phyloP scores from a whole-genome alignment of 2,113 vertebrate genomes.

The Tragelaphus buxtoni region DNA sequence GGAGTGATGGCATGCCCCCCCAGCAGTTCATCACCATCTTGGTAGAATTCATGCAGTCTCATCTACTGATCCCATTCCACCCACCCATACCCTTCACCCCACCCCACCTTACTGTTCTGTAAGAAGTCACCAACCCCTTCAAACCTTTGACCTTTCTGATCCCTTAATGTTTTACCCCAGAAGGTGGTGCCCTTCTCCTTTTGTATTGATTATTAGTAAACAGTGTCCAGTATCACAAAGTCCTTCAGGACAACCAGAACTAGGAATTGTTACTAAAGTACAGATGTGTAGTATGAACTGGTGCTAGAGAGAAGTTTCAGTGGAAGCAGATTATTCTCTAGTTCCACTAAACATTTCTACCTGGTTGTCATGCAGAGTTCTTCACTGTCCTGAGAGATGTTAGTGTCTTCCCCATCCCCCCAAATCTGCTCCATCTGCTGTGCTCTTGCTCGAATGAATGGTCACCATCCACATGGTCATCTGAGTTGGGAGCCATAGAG shows the following conservation, averaged over 20 bases:
- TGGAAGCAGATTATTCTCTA: background rate
- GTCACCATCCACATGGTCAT: background rate
- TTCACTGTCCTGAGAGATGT: background rate
- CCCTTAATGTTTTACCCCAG: background rate
- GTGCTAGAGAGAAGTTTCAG: background rate
- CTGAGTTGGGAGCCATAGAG: background rate
- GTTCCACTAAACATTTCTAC: background rate
- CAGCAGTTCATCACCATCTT: background rate
- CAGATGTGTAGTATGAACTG: background rate
- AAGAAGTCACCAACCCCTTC: background rate
- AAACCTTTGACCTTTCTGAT: background rate
- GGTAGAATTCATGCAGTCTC: background rate
- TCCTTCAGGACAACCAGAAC: background rate
- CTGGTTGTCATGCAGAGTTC: background rate
- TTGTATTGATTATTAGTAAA: background rate
- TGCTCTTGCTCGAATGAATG: background rate
- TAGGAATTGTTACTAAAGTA: background rate
- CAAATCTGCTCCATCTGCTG: background rate
- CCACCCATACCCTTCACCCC: background rate
- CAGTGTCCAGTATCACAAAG: background rate
- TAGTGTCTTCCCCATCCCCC: background rate
- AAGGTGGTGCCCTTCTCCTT: background rate
- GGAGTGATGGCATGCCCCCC: fast-evolving
- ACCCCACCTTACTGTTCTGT: background rate
- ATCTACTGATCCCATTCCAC: background rate